Conservation (phyloP, 2,113 vertebrate genomes). For the Theristicus caerulescens region DNA sequence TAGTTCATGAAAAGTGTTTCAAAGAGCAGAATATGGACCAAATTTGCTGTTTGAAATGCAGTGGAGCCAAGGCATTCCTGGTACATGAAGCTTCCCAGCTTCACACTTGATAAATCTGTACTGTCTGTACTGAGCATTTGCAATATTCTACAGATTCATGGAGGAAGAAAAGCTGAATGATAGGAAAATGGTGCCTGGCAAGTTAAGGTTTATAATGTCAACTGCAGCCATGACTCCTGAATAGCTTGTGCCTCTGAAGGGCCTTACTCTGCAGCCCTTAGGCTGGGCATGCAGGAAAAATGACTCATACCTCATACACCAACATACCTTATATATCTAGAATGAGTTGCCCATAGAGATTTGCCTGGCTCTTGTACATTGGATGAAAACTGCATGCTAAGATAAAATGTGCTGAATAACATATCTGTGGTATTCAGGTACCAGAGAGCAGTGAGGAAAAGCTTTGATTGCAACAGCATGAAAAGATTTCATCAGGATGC, state of each 20-base stretch:
- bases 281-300: neutral
- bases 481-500: neutral
- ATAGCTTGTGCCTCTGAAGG: neutral
- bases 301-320: neutral
- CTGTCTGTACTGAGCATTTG: neutral
- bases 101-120: neutral
- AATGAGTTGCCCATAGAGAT: neutral
- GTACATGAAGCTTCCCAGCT: neutral
- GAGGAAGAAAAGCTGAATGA: neutral
- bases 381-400: neutral
- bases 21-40: neutral
- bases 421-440: neutral
- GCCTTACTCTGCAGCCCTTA: neutral
- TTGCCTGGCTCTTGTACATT: neutral
- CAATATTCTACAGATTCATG: neutral
- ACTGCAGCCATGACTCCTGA: neutral
- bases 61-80: neutral
- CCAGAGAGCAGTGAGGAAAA: neutral
- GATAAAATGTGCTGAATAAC: neutral
- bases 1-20: neutral
- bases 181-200: neutral
- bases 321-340: neutral
- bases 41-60: neutral
- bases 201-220: neutral
- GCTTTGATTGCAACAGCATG: neutral